Evolutionary conservation across 2,113 vertebrate species (phyloP).

Genomic region (Thinocorus orbignyianus): DNA sequence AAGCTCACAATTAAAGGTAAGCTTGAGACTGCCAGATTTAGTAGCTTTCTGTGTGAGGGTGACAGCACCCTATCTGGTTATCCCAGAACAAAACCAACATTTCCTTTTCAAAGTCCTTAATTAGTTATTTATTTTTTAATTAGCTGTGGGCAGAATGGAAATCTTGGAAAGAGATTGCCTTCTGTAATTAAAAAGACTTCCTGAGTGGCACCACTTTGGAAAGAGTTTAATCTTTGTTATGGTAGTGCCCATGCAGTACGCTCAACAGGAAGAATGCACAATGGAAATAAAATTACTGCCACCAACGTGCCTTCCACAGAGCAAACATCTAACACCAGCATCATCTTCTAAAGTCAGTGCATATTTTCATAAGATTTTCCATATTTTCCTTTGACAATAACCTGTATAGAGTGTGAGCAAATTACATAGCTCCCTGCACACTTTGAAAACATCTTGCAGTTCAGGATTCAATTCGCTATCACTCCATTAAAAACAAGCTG

Average conservation of each 20-base stretch:
- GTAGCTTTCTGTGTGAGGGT: background rate
- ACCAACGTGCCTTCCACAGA: fast-evolving
- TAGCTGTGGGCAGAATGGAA: background rate
- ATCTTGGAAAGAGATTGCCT: background rate
- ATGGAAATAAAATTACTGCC: background rate
- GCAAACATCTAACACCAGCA: background rate
- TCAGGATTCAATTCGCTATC: background rate
- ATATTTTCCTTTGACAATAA: background rate
- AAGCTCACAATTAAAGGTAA: background rate
- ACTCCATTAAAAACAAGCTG: background rate
- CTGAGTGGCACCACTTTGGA: background rate
- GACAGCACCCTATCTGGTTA: background rate
- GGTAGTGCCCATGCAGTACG: background rate
- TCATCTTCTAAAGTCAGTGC: background rate
- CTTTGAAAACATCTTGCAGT: background rate
- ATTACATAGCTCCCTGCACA: background rate
- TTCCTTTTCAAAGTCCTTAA: background rate
- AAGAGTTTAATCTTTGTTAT: background rate
- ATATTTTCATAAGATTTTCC: background rate
- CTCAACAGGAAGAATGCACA: background rate
- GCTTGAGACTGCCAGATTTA: background rate
- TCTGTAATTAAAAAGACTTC: background rate
- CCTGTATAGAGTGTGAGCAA: background rate
- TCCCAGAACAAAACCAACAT: background rate
- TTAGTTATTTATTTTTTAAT: background rate